Evolutionary conservation across 2,797 vertebrate species (phyloP).

Genomic region (Cyprinodon diabolis): DNA sequence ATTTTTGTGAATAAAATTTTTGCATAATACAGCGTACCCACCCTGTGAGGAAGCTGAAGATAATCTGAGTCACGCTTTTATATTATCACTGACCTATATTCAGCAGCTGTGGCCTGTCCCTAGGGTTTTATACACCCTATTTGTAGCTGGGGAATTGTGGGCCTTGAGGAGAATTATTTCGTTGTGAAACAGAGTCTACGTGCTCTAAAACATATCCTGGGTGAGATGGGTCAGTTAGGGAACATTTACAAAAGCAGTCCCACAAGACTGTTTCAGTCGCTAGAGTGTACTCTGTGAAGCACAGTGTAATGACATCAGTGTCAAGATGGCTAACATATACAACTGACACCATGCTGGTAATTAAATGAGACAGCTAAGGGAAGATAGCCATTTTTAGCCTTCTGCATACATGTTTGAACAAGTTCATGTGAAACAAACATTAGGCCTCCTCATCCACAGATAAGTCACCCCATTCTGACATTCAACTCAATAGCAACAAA

Average conservation of each 20-base stretch:
- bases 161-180: slow-evolving; percentile 41
- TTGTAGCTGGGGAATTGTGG: slow-evolving; percentile 44
- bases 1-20: slow-evolving; percentile 10
- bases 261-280: slow-evolving; percentile 11
- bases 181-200: slow-evolving; percentile 49
- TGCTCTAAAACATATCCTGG: slow-evolving; percentile 46
- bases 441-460: neutral
- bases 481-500: too few relatives aligned
- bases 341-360: slow-evolving; percentile 5
- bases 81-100: slow-evolving; percentile 68
- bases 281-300: slow-evolving; percentile 1
- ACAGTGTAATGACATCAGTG: slow-evolving; percentile 11
- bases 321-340: neutral
- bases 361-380: slow-evolving; percentile 10
- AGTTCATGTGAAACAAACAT: neutral
- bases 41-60: slow-evolving; percentile 32
- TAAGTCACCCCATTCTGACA: neutral
- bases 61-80: slow-evolving; percentile 51
- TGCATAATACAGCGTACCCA: neutral
- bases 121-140: slow-evolving; percentile 27
- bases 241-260: slow-evolving; percentile 37
- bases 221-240: slow-evolving; percentile 9
- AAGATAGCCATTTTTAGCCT: neutral
- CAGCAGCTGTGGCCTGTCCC: slow-evolving; percentile 54
- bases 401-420: neutral